Base-by-base conservation (phyloP, 2,113 vertebrate genomes). In the Hystrix brachyura region DNA sequence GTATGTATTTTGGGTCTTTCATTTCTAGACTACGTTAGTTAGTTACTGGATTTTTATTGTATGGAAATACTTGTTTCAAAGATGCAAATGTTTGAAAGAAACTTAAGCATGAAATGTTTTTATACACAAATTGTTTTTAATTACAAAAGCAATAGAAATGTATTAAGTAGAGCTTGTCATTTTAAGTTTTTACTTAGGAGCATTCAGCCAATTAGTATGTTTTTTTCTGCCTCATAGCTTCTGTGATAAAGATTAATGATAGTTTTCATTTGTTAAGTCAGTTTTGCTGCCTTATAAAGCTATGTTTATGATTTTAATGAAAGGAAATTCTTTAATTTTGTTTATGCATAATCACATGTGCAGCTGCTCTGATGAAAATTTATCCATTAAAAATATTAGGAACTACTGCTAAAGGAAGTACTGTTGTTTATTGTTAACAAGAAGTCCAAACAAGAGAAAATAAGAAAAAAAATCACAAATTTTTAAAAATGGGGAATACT, bases 241-340 rank as follows among this genome's bases (percentile, higher is more conserved):
- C 55, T 62, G 46, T 95, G 57, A 80, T 74, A 57, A 89, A 96
- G 81, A 87, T 92, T 74, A 92, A 95, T 89, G 72, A 59, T 74
- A 1, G 23, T 90, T 95, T 96, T 59, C n/a, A 64, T 92, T 94
- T 80, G 51, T 93, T 72, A 87, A 87, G 69, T 72, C 64, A 62
- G 10, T 84, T 74, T 91, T 92, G 71, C 76, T 96, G 84, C 62
- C 38, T 62, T 83, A 34, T 79, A 57, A 90, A 90, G 4, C 48
- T 87, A 90, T 25, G 29, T 67, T 94, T 94, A 96, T 94, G 18
- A 89, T 72, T 95, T 95, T 96, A 96, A 92, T 72, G 55, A 93
- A 93, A 95, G 55, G 60, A 90, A 90, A 82, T 72, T 91, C n/a
- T 86, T 92, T 90, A 79, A 79, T 87, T 96, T 89, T 93, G 53